Evolutionary conservation across 2,888 invertebrate genomes (phyloP).

Genomic region (Amphipyra berbera): DNA sequence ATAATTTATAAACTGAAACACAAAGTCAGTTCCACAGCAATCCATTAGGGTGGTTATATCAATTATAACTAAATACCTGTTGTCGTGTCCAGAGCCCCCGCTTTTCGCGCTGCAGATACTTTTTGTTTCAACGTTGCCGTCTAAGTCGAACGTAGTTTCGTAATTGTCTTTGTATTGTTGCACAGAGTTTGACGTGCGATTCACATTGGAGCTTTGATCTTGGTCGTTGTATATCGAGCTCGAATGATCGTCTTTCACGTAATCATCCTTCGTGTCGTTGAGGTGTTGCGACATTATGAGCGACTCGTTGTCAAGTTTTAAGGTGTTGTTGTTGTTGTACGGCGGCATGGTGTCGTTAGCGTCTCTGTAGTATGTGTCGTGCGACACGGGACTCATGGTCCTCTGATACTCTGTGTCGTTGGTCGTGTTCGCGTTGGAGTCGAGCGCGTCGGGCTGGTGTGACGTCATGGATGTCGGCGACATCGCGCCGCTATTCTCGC

Average conservation of each 20-base stretch:
- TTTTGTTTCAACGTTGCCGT: slow-evolving; percentile 97
- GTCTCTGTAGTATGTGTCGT: slow-evolving; percentile 91
- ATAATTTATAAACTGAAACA: slow-evolving; percentile 46
- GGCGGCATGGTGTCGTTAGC: slow-evolving; percentile 71
- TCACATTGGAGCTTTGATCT: slow-evolving; percentile 73
- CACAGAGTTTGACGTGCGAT: slow-evolving; percentile 74
- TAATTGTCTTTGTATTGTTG: slow-evolving; percentile 92
- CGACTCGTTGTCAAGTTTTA: slow-evolving; percentile 86
- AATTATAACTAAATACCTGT: slow-evolving; percentile 90
- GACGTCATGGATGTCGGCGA: slow-evolving; percentile 82
- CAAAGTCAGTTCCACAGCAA: slow-evolving; percentile 40
- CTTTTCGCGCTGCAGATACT: slow-evolving; percentile 95
- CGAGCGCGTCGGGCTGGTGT: slow-evolving; percentile 72
- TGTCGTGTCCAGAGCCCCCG: slow-evolving; percentile 94
- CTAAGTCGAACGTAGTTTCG: slow-evolving; percentile 96
- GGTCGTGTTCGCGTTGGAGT: slow-evolving; percentile 75
- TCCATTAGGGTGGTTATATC: slow-evolving; percentile 41
- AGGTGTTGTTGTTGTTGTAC: slow-evolving; percentile 87
- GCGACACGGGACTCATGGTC: slow-evolving; percentile 83
- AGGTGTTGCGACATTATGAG: slow-evolving; percentile 83
- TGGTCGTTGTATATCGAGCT: slow-evolving; percentile 80
- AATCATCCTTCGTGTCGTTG: slow-evolving; percentile 82
- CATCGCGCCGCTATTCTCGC: slow-evolving; percentile 84
- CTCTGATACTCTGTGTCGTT: slow-evolving; percentile 78
- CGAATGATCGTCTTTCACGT: slow-evolving; percentile 78